These are phyloP conservation scores for Ahaetulla prasina DNA, from an alignment of 2,113 vertebrate species.

Conservation along the genomic window DNA sequence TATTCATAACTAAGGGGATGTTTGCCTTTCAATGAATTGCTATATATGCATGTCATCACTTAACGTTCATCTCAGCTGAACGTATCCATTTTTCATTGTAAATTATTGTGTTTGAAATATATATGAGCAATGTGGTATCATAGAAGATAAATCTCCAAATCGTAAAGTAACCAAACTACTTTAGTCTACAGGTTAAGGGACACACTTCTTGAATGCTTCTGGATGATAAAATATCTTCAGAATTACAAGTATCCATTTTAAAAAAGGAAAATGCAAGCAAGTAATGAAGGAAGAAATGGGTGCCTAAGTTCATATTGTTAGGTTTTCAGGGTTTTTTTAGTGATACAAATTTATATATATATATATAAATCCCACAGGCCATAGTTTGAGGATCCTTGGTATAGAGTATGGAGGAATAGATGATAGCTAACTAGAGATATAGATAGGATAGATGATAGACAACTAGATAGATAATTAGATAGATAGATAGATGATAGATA, in stretches of 20 bases:
- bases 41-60: background rate
- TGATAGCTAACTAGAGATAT: background rate
- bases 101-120: background rate
- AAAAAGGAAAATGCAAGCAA: background rate
- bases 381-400: background rate
- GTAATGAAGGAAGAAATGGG: background rate
- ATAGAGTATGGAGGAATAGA: background rate
- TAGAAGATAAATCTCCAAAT: background rate
- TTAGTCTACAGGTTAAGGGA: background rate
- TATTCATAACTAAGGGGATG: background rate
- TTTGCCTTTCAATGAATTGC: background rate
- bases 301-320: background rate
- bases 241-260: background rate
- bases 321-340: background rate
- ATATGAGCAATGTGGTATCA: background rate
- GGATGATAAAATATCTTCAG: background rate
- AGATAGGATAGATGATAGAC: background rate
- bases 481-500: background rate
- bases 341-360: background rate
- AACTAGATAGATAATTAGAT: no score
- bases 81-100: background rate
- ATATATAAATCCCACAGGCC: no score
- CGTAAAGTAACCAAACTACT: background rate
- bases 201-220: background rate
- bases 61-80: background rate